Conservation (phyloP, 2,888 invertebrate species). For the Cephus pulcher region DNA sequence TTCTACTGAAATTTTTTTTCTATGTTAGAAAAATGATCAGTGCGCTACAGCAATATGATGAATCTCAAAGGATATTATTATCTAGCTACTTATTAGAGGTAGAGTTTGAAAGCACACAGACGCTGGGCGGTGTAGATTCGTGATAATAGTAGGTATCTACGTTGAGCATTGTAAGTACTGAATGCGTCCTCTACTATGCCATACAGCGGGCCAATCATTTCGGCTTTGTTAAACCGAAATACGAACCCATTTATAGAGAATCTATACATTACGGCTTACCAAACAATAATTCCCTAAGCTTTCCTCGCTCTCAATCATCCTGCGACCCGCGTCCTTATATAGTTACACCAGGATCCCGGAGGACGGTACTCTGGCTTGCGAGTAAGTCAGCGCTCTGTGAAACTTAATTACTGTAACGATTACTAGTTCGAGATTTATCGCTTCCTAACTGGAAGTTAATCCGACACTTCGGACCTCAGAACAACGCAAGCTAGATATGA, state of each 20-base stretch:
- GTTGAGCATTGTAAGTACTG: slow-evolving; percentile 50
- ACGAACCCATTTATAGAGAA: slow-evolving; percentile 42
- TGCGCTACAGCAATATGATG: neutral
- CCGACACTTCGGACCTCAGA: neutral
- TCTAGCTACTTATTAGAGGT: slow-evolving; percentile 35
- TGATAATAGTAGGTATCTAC: slow-evolving; percentile 40
- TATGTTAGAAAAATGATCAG: neutral
- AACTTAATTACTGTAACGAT: slow-evolving; percentile 5
- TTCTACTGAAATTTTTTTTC: neutral
- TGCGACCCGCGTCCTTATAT: slow-evolving; percentile 9
- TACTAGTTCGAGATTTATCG: slow-evolving; percentile 2
- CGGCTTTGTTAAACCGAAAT: slow-evolving; percentile 51
- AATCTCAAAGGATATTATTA: neutral
- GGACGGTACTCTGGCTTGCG: neutral
- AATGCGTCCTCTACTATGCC: slow-evolving; percentile 47
- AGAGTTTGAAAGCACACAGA: slow-evolving; percentile 35
- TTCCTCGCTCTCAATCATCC: slow-evolving; percentile 18
- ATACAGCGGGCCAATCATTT: slow-evolving; percentile 59
- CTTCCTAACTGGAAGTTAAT: neutral
- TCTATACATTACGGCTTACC: slow-evolving; percentile 44
- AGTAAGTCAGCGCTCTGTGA: neutral
- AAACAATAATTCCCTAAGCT: slow-evolving; percentile 42
- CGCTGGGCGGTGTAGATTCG: slow-evolving; percentile 39
- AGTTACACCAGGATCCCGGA: neutral
- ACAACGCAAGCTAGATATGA: neutral